Evolutionary conservation across 2,888 invertebrate genomes (phyloP), one percentile per base, ranked within the genome.

Genomic region (Listrodromus nycthemerus): DNA sequence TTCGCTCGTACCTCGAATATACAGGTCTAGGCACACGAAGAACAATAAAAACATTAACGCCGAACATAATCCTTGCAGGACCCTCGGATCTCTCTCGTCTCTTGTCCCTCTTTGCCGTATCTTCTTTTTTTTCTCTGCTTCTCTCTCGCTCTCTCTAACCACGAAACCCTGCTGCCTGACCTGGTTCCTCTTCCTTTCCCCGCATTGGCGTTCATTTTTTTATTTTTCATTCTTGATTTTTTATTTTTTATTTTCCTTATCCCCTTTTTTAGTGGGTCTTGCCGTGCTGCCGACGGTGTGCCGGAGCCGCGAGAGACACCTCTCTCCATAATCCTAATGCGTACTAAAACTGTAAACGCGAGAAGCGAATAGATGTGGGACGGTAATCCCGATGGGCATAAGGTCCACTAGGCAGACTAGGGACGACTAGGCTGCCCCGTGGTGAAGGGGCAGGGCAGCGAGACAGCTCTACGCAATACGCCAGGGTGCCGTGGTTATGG

Each of bases 61-160:
- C 82, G 85, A 81, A 82, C 80, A 88, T 88, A 90, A 89, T 89
- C 87, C 87, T 45, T 66, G 79, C 84, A 85, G 83, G 86, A 82
- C 82, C 81, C 69, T 80, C 77, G 71, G 76, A 80, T 63, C 86
- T 78, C 69, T 50, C 73, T 71, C 27, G 58, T 37, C 65, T 71
- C 50, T 80, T 45, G 83, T 71, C 67, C 73, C 67, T 61, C 65
- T 45, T 45, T 37, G 76, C 77, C 55, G 10, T 10, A 55, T 52
- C 48, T 65, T 73, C 69, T 80, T 27, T 55, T 61, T 55, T 78
- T 50, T 84, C 76, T 50, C 80, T 50, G 65, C 74, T 70, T 63
- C 27, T 61, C 58, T 65, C 10, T 58, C 3, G 13, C 41, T 13
- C 33, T 63, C 21, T 82, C 67, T 48, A 55, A 71, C 71, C 79